A percentile compares a stretch with the other conserved stretches of the same genome.
phyloP scores from a whole-genome alignment of 2,113 vertebrate genomes.

The Hystrix cristata region DNA sequence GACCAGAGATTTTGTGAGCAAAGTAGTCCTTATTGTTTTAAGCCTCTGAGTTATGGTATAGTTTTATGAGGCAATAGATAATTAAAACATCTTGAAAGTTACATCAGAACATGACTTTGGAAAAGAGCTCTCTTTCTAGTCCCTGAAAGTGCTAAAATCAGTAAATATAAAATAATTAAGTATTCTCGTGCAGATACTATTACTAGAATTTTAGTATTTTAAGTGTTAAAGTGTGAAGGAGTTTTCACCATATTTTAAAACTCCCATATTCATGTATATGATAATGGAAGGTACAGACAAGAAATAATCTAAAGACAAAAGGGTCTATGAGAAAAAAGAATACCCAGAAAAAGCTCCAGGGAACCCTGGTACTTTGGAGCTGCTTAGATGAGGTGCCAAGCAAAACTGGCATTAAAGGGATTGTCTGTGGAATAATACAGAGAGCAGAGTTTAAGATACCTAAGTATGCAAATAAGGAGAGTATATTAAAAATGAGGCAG shows the following conservation, averaged over 20 bases:
- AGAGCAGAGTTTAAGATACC: background rate
- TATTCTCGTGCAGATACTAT: background rate
- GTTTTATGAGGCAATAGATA: background rate
- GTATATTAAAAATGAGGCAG: background rate
- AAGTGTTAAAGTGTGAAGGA: background rate
- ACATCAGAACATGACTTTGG: background rate
- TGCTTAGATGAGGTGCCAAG: background rate
- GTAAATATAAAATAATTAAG: background rate
- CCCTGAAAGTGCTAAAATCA: background rate
- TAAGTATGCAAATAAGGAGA: background rate
- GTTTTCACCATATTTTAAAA: constrained; percentile 28
- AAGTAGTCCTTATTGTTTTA: background rate
- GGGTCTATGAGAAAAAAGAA: background rate
- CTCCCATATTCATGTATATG: background rate
- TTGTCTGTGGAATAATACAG: background rate
- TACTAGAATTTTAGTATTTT: constrained; percentile 23
- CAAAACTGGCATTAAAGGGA: background rate
- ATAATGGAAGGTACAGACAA: background rate
- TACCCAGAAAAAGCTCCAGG: background rate
- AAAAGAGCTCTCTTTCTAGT: background rate
- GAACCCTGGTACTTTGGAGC: background rate
- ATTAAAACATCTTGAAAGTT: background rate
- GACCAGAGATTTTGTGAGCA: background rate
- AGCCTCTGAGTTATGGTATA: background rate
- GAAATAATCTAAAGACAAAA: constrained; percentile 6